Conservation (phyloP, 2,797 vertebrate species). For the Mormyrus hasselquistii region DNA sequence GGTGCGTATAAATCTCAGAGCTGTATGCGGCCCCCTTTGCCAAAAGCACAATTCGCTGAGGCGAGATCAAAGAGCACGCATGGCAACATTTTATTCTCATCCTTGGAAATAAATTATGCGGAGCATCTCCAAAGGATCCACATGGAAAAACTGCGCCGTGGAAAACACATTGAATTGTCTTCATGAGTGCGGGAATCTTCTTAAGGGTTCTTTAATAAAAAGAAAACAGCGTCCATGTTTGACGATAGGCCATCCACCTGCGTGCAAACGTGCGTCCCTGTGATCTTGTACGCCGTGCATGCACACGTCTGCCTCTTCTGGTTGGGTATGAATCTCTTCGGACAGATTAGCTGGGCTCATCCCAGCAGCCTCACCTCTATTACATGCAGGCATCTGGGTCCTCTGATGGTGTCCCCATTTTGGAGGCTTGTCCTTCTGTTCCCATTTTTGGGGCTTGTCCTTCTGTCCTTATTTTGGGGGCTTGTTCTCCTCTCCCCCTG, state of each 20-base stretch:
- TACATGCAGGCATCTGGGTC: background rate
- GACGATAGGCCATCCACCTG: background rate
- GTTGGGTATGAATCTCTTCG: background rate
- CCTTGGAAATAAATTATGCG: conserved; percentile 16
- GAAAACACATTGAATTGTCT: conserved; percentile 3
- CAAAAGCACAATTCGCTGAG: conserved; percentile 24
- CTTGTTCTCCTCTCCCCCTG: background rate
- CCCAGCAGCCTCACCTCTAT: background rate
- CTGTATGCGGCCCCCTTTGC: conserved; percentile 9
- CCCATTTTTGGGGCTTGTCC: background rate
- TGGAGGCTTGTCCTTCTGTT: background rate
- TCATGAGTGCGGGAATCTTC: background rate
- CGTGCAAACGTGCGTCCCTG: background rate
- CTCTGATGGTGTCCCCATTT: background rate
- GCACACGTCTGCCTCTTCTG: too few species aligned
- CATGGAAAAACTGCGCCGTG: background rate
- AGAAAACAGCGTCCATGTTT: background rate
- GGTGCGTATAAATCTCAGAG: conserved; percentile 6
- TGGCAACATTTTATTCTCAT: conserved; percentile 2
- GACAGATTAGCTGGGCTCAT: background rate
- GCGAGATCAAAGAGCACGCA: conserved; percentile 22
- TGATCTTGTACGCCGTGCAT: background rate
- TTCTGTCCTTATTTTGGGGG: background rate
- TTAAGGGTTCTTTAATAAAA: background rate
- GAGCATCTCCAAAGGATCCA: conserved; percentile 15